These are phyloP conservation scores for Mesocentrotus franciscanus DNA, from an alignment of 53 echinoderm and acorn worm species.

Conservation along the genomic window DNA sequence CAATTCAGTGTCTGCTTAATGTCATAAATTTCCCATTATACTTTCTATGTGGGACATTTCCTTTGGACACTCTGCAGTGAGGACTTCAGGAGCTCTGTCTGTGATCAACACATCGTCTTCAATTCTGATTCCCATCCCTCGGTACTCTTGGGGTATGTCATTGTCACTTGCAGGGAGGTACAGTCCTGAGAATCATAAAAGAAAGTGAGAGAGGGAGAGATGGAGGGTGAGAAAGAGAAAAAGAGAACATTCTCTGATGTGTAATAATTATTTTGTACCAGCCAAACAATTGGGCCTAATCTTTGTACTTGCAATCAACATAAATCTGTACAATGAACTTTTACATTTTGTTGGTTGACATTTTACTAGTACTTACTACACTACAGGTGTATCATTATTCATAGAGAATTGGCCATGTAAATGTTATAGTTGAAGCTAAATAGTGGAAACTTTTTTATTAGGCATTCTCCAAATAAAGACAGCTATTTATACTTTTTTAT, in stretches of 20 bases:
- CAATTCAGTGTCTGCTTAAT: not conserved
- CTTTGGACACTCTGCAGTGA: constrained; percentile 91
- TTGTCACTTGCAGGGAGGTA: constrained; percentile 82
- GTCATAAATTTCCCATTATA: constrained; percentile 63
- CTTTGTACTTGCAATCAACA: too few relatives aligned
- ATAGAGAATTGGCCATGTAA: too few relatives aligned
- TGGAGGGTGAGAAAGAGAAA: not conserved
- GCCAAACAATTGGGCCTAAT: too few relatives aligned
- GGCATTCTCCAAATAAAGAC: too few relatives aligned
- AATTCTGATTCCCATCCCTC: constrained; percentile 97
- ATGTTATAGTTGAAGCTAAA: too few relatives aligned
- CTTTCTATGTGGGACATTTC: constrained; percentile 84
- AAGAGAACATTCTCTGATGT: not conserved
- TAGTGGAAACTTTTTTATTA: too few relatives aligned
- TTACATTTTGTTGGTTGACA: too few relatives aligned
- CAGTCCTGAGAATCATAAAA: constrained; percentile 70
- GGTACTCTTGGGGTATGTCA: constrained; percentile 78
- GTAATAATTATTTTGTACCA: too few relatives aligned
- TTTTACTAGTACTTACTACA: too few relatives aligned
- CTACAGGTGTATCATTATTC: too few relatives aligned
- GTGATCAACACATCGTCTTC: constrained; percentile 94
- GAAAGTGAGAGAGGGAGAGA: not conserved
- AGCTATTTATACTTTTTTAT: too few relatives aligned
- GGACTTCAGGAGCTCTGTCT: constrained; percentile 73
- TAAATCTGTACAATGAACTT: too few relatives aligned